phyloP scores from a whole-genome alignment of 2,797 vertebrate genomes.

The Pangasius krempfi region DNA sequence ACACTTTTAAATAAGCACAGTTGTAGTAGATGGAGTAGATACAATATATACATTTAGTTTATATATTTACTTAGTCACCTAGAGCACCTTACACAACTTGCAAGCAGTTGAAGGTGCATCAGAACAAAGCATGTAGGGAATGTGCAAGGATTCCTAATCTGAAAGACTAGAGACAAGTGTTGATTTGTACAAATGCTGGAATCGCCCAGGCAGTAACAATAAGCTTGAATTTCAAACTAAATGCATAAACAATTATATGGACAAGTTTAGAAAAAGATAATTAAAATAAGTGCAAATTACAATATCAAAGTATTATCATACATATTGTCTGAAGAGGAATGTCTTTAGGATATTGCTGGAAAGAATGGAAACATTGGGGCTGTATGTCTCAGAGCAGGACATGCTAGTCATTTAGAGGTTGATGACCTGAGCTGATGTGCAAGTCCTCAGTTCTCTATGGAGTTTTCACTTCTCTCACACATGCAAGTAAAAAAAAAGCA shows the following conservation, averaged over 20 bases:
- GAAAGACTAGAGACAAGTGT: background rate
- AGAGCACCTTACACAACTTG: background rate
- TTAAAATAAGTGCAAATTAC: background rate
- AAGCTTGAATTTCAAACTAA: background rate
- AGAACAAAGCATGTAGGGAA: background rate
- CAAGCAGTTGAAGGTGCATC: background rate
- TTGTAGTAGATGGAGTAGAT: background rate
- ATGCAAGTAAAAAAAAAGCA: background rate
- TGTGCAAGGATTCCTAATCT: background rate
- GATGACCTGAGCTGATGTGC: background rate
- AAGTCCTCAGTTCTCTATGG: background rate
- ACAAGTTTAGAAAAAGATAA: background rate
- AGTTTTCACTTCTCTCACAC: conserved; percentile 2
- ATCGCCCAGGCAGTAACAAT: background rate
- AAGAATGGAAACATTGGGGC: background rate
- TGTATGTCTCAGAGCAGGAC: background rate
- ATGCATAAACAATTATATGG: background rate
- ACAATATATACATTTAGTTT: background rate
- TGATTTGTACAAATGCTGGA: background rate
- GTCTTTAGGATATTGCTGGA: background rate
- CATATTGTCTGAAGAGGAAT: background rate
- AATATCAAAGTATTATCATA: background rate
- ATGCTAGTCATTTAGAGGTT: background rate
- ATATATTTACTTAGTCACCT: background rate
- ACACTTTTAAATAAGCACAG: background rate